phyloP scores from a whole-genome alignment of 92 coral and sea anemone genomes.

The Meandrina meandrites region DNA sequence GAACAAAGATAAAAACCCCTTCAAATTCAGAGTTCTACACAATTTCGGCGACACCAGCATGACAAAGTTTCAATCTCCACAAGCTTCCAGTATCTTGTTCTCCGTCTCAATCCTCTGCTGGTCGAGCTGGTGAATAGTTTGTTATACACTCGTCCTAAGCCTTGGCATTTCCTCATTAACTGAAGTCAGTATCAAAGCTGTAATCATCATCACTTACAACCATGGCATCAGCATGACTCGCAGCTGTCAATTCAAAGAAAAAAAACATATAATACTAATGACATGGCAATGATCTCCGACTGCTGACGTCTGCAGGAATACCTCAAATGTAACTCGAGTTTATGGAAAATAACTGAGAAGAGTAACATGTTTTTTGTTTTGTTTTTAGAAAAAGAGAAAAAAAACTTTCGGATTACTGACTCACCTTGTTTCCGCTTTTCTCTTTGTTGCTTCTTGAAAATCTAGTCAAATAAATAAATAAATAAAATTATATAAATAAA shows the following conservation, averaged over 20 bases:
- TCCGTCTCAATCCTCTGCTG: background rate
- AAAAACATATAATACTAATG: background rate
- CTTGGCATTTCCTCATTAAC: constrained; percentile 11
- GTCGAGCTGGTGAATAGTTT: background rate
- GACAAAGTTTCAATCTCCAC: background rate
- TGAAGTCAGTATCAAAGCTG: constrained; percentile 63
- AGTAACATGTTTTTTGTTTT: too few relatives aligned
- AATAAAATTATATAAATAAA: background rate
- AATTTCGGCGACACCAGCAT: background rate
- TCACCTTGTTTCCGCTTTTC: constrained; percentile 72
- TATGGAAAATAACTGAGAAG: too few relatives aligned
- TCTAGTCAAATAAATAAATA: constrained; percentile 37
- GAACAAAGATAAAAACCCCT: background rate
- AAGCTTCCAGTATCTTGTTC: background rate
- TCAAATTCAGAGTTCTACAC: too few relatives aligned
- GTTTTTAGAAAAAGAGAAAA: background rate
- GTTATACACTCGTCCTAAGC: background rate
- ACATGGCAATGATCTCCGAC: too few relatives aligned
- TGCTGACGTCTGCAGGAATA: too few relatives aligned
- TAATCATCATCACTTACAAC: constrained; percentile 54
- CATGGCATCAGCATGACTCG: constrained; percentile 29
- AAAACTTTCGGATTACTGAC: background rate
- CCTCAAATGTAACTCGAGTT: too few relatives aligned
- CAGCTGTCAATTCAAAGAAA: constrained; percentile 22
- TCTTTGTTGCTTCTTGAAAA: constrained; percentile 74